Base-by-base conservation (phyloP, 2,797 vertebrate species). In the Galaxias olidus region DNA sequence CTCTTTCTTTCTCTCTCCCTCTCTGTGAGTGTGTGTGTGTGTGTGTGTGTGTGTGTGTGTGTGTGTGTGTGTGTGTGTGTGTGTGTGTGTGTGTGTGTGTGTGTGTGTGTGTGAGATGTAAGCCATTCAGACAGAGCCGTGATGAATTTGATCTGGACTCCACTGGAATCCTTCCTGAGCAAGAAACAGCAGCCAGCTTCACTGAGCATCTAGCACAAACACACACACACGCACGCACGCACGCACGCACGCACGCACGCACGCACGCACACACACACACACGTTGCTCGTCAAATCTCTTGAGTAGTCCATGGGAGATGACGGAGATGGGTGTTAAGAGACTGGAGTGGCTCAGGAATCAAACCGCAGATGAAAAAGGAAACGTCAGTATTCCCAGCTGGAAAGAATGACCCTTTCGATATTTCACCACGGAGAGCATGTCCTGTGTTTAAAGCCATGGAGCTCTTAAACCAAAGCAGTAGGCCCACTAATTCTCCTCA, bases 171-270 rank as follows among this genome's bases (percentile, higher is more conserved):
- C 20, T 58, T 47, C 40, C 46, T 52, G 41, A 48, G 42, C 51
- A 58, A 48, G 42, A 63, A 62, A 53, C 58, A 63, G 53, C 64
- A 52, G 54, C 59, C 59, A 72, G n/a, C 53, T 53, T 51, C 43
- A 52, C 46, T 20, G 41, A 50, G 43, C 54, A 17, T 53, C 43
- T 43, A 42, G 17, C 19, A 61, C 59, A 12, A 18, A 48, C 45
- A 19, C 43, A 19, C 57, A 13, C 57, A 11, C 57, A 8, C 57
- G 17, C 43, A 18, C 17, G 10, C n/a, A 11, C 56, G 44, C 56
- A 59, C 56, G 17, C 40, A 18, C 56, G 44, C 9, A 58, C 56
- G 10, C 56, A 52, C 15, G 1, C 14, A 52, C 50, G 9, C 50
- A 52, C 50, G 17, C 46, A 17, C 55, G 15, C 20, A 56, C 54